Percentiles rank a stretch among this genome's conserved stretches.
These are phyloP conservation scores for Alauda arvensis DNA, from an alignment of 2,797 vertebrate species.

Conservation along the genomic window DNA sequence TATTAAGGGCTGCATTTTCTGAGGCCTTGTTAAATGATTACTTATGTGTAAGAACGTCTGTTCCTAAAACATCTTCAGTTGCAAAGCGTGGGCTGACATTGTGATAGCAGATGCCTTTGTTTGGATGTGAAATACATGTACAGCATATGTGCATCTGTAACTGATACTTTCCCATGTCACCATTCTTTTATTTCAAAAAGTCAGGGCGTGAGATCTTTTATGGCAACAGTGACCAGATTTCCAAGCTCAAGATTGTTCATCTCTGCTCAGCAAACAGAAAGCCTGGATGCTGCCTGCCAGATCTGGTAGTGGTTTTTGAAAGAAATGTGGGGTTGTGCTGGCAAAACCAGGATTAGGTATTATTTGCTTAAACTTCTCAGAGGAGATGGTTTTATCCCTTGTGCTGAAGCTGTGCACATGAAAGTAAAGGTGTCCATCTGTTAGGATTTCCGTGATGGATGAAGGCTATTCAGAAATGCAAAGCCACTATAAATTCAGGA, in stretches of 20 bases:
- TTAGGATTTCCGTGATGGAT: not conserved
- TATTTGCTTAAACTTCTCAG: not conserved
- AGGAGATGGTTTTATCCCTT: not conserved
- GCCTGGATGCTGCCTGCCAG: not conserved
- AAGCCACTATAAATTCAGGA: not conserved
- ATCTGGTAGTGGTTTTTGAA: not conserved
- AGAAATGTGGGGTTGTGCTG: not conserved
- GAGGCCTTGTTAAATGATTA: conserved; percentile 44
- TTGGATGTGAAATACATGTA: not conserved
- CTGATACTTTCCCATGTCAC: not conserved
- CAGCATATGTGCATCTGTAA: not conserved
- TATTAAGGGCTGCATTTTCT: conserved; percentile 38
- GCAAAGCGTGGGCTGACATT: not conserved
- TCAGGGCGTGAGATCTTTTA: not conserved
- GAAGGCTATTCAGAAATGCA: not conserved
- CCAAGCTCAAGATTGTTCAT: not conserved
- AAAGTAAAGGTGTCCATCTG: not conserved
- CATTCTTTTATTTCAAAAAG: not conserved
- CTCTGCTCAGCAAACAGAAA: not conserved
- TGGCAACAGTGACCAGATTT: not conserved
- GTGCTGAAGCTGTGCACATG: not conserved
- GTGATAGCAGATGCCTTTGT: not conserved
- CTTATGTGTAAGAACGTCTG: not conserved
- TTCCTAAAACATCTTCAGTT: not conserved
- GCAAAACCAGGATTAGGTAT: not conserved